Evolutionary conservation across 2,888 invertebrate species (phyloP), one percentile per base, ranked within the genome.

Genomic region (Phytoseiulus persimilis): DNA sequence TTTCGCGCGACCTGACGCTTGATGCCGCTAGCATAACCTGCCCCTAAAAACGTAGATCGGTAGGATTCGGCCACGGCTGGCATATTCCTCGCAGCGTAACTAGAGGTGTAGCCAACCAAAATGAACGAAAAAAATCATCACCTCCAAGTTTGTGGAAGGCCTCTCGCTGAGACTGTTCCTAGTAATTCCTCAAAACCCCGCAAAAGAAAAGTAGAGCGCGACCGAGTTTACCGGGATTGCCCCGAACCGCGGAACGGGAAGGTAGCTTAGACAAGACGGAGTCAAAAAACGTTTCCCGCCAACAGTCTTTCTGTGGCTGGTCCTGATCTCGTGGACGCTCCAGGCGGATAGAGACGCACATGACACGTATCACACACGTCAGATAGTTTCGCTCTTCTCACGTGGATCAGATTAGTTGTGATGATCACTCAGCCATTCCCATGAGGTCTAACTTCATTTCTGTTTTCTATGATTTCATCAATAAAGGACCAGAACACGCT

Each of bases 401-500:
- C 9, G 39, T 39, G 39, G 39, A 39, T 39, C 39, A 39, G 39
- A n/a, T n/a, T n/a, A n/a, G n/a, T n/a, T 65, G 65, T 46, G 14
- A 28, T 65, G 23, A 23, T 14, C 5, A 3, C 28, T 65, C 65
- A 14, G 65, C 65, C 18, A 18, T 65, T 18, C 18, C 65, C 2
- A 65, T 14, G 28, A 65, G 28, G 18, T 65, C 65, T 65, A 65
- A 65, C 65, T 65, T 65, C 11, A 18, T 65, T 65, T 23, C 18
- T 65, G 65, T 65, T 65, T 65, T 65, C 28, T 65, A 65, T 65
- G 14, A 65, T 65, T 65, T 28, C 65, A 65, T 65, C 65, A 65
- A 65, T 65, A 65, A 3, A 87, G 87, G 87, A 87, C 87, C 87
- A 87, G 87, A 87, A 32, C 87, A 87, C 39, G 39, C 87, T 87